These are phyloP conservation scores for Junonia oenone DNA, from an alignment of 2,888 invertebrate genomes.

Conservation along the genomic window DNA sequence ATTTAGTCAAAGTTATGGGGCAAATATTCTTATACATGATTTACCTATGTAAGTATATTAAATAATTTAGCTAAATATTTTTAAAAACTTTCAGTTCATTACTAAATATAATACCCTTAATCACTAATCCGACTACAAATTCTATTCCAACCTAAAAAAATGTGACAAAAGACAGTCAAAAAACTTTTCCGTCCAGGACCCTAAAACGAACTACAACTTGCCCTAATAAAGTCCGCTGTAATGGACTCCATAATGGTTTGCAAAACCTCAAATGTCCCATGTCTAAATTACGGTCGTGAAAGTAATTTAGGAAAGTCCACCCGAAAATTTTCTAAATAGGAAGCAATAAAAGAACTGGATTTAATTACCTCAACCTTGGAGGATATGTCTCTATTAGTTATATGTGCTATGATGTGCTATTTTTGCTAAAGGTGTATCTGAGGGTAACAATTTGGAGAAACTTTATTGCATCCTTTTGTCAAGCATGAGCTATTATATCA, in stretches of 20 bases:
- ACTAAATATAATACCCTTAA: too few relatives aligned
- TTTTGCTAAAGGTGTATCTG: too few relatives aligned
- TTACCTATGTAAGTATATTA: too few relatives aligned
- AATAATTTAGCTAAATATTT: too few relatives aligned
- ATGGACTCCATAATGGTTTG: neutral
- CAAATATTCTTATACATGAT: too few relatives aligned
- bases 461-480: too few relatives aligned
- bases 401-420: neutral
- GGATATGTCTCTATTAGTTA: neutral
- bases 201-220: neutral
- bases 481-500: too few relatives aligned
- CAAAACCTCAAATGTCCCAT: neutral
- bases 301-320: neutral
- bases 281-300: neutral
- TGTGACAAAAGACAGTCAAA: neutral
- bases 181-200: neutral
- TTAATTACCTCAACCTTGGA: slow-evolving; percentile 5
- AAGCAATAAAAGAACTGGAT: slow-evolving; percentile 10
- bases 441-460: too few relatives aligned
- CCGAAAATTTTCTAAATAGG: slow-evolving; percentile 4
- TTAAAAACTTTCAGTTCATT: too few relatives aligned
- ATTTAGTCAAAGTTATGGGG: too few relatives aligned
- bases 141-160: too few relatives aligned
- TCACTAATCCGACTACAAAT: too few relatives aligned
- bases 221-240: neutral